Base-by-base conservation (phyloP, 1,140 invertebrate species). In the Pseudomyrmex gracilis region DNA sequence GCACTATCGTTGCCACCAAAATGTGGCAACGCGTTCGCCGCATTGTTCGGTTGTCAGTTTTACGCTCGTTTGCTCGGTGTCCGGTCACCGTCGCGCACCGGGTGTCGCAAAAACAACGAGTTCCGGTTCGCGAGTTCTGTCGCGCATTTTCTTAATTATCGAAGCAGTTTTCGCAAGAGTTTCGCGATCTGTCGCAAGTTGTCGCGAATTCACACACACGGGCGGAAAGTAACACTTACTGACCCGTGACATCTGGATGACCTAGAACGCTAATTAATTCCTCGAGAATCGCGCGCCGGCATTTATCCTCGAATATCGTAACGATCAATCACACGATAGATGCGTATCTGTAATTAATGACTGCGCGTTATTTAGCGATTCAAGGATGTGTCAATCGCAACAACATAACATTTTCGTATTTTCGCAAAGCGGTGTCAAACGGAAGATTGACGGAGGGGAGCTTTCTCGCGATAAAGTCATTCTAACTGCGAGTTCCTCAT, bases 51-150 rank as follows among this genome's bases (percentile, higher is more conserved):
- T 57, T n/a, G 58, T 80, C 89, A 90, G 87, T 90, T 90, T 90
- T 87, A 90, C 89, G 89, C 89, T 89, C 87, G 89, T 89, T 90
- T 88, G 83, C 86, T 34, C 80, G 73, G 70, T 87, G 73, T 85
- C 84, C 87, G 78, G 77, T 22, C 84, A 84, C 80, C 70, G 87
- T 84, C 57, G 82, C 84, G 80, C 84, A 88, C 84, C 84, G 74
- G 58, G 80, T 88, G 84, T 88, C 76, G 64, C 84, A 73, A 86
- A 78, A 82, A 58, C 78, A 51, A 74, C 60, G 34, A 12, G 15
- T 13, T 15, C 63, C 43, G 53, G n/a, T 47, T 73, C 20, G 66
- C 77, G 49, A 82, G 34, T 34, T 74, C 60, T 74, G 67, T 24
- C 5, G 1, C 34, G 34, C 34, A 5, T 34, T 34, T 34, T 34